A percentile compares a stretch with the other conserved stretches of the same genome.
phyloP scores from a whole-genome alignment of 2,888 invertebrate species.

The Macaria notata region DNA sequence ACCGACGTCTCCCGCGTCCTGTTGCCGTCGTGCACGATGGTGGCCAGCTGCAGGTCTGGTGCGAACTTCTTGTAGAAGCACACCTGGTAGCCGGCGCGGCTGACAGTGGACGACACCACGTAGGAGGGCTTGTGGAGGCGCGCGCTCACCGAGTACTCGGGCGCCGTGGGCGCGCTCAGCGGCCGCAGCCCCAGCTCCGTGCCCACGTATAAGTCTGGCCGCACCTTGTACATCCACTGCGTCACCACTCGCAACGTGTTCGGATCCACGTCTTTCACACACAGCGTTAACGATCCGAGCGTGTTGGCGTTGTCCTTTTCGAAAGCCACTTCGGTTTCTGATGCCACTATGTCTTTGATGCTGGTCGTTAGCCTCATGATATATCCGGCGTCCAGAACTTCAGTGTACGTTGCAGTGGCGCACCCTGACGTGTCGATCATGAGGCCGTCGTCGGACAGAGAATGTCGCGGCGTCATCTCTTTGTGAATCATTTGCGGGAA shows the following conservation, averaged over 20 bases:
- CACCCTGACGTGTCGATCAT: conserved; percentile 64
- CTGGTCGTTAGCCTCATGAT: conserved; percentile 65
- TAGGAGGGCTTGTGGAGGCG: conserved; percentile 58
- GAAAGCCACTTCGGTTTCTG: conserved; percentile 66
- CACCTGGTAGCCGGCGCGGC: conserved; percentile 61
- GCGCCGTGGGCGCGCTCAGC: conserved; percentile 49
- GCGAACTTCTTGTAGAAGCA: conserved; percentile 67
- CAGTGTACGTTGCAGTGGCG: conserved; percentile 67
- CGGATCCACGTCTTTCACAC: conserved; percentile 67
- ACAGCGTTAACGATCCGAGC: conserved; percentile 54
- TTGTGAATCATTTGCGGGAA: conserved; percentile 64
- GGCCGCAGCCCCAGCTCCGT: conserved; percentile 63
- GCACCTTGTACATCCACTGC: conserved; percentile 66
- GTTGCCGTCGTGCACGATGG: conserved; percentile 60
- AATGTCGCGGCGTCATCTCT: conserved; percentile 58
- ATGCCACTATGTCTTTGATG: conserved; percentile 67
- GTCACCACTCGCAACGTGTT: conserved; percentile 59
- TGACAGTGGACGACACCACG: conserved; percentile 61
- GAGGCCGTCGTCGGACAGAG: conserved; percentile 52
- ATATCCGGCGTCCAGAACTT: conserved; percentile 54
- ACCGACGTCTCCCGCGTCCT: conserved; percentile 52
- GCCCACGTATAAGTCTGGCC: conserved; percentile 61
- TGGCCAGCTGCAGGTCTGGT: conserved; percentile 61
- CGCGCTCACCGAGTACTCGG: conserved; percentile 64
- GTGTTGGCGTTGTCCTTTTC: conserved; percentile 60